Percentiles rank a stretch among this genome's conserved stretches.
Conservation (phyloP, 2,797 vertebrate species). For the Leontopithecus rosalia region DNA sequence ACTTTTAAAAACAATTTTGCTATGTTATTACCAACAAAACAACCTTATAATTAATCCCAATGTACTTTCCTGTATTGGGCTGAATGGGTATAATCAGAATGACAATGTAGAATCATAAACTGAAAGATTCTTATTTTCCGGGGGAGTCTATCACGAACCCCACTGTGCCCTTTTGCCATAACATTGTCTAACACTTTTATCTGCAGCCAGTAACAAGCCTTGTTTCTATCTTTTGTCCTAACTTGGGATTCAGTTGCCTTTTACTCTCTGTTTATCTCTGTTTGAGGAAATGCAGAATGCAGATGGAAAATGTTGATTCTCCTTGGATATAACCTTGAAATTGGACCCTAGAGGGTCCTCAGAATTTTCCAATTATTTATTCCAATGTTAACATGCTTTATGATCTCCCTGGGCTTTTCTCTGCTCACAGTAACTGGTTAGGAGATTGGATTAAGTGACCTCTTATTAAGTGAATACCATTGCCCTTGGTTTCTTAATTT, state of each 20-base stretch:
- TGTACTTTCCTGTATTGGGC: background rate
- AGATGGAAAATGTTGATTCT: constrained; percentile 55
- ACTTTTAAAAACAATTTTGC: background rate
- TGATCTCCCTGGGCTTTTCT: constrained; percentile 64
- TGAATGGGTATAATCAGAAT: constrained; percentile 27
- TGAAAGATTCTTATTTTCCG: constrained; percentile 56
- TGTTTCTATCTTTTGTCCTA: constrained; percentile 34
- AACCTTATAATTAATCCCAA: constrained; percentile 31
- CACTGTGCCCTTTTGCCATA: constrained; percentile 18
- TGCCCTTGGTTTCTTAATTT: constrained; percentile 65
- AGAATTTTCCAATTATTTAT: constrained; percentile 75
- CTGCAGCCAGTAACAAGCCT: background rate
- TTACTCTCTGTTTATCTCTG: constrained; percentile 50
- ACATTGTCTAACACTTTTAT: constrained; percentile 12
- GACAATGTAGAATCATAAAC: constrained; percentile 14
- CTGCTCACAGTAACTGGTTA: constrained; percentile 47
- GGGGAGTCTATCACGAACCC: background rate
- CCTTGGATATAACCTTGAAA: constrained; percentile 71
- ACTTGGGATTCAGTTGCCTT: constrained; percentile 42
- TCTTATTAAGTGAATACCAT: constrained; percentile 70
- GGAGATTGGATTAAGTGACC: constrained; percentile 73
- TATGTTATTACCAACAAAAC: constrained; percentile 5
- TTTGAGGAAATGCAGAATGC: constrained; percentile 49
- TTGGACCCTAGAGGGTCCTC: constrained; percentile 56
- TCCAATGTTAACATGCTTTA: constrained; percentile 68